A percentile compares a stretch with the other conserved stretches of the same genome.
Evolutionary conservation across 2,797 vertebrate genomes (phyloP).

Genomic region (Cercopithecus hamlyni): DNA sequence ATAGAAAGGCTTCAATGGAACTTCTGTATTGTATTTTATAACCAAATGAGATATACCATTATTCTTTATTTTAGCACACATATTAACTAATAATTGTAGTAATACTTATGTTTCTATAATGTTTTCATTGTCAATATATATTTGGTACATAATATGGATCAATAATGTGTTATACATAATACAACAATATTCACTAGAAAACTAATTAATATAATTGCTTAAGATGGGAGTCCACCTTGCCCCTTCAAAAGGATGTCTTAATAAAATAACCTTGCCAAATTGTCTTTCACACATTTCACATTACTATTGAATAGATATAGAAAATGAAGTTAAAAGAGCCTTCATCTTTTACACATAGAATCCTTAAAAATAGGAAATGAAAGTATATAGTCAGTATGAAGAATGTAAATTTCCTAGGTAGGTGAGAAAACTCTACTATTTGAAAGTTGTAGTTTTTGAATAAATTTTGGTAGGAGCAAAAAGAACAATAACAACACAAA

Average conservation of each 20-base stretch:
- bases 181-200: not conserved
- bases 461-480: not conserved
- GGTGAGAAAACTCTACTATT: not conserved
- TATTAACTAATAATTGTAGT: not conserved
- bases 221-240: not conserved
- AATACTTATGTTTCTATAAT: not conserved
- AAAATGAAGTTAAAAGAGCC: not conserved
- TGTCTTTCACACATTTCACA: not conserved
- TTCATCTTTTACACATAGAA: not conserved
- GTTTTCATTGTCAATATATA: not conserved
- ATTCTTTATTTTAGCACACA: not conserved
- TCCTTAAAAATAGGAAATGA: not conserved
- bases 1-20: not conserved
- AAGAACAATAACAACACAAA: not conserved
- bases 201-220: not conserved
- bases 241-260: not conserved
- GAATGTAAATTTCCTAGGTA: not conserved
- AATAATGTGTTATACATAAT: not conserved
- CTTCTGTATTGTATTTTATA: not conserved
- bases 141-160: not conserved
- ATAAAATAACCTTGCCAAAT: not conserved
- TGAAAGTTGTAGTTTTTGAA: not conserved
- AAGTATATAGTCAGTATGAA: not conserved
- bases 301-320: not conserved
- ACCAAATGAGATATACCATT: not conserved